Conservation (phyloP, 2,797 vertebrate genomes). For the Simalia tracyae region DNA sequence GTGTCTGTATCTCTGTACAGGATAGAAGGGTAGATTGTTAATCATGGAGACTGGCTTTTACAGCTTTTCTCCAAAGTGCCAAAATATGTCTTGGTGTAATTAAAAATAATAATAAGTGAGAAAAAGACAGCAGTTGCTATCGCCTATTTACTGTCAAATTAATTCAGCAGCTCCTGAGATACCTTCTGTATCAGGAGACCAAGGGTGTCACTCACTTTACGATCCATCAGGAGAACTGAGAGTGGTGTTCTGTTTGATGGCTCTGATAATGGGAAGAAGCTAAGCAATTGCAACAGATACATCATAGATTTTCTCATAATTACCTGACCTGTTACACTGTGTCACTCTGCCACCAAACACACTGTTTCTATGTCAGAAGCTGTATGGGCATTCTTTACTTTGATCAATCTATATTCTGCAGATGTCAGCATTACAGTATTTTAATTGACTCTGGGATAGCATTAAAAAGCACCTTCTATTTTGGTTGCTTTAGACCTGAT, state of each 20-base stretch:
- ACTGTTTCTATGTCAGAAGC: constrained; percentile 74
- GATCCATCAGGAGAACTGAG: constrained; percentile 71
- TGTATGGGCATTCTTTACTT: constrained; percentile 75
- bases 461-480: constrained; percentile 74
- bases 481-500: constrained; percentile 65
- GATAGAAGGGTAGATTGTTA: constrained; percentile 67
- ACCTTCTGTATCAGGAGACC: constrained; percentile 72
- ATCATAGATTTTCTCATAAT: constrained; percentile 81
- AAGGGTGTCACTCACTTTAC: constrained; percentile 72
- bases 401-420: constrained; percentile 74
- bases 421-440: constrained; percentile 80
- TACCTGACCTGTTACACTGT: constrained; percentile 83
- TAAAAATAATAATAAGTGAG: constrained; percentile 71
- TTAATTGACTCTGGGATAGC: constrained; percentile 82
- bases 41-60: constrained; percentile 74
- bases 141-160: constrained; percentile 89
- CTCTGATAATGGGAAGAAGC: constrained; percentile 77
- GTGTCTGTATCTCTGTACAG: neutral
- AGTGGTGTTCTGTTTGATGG: constrained; percentile 72
- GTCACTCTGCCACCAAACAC: constrained; percentile 77
- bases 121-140: constrained; percentile 74
- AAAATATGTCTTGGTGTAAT: constrained; percentile 77
- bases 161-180: constrained; percentile 79
- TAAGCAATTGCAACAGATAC: constrained; percentile 77
- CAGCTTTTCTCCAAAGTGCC: constrained; percentile 82